phyloP scores from a whole-genome alignment of 2,797 vertebrate genomes.

The Dendrocincla tyrannina region DNA sequence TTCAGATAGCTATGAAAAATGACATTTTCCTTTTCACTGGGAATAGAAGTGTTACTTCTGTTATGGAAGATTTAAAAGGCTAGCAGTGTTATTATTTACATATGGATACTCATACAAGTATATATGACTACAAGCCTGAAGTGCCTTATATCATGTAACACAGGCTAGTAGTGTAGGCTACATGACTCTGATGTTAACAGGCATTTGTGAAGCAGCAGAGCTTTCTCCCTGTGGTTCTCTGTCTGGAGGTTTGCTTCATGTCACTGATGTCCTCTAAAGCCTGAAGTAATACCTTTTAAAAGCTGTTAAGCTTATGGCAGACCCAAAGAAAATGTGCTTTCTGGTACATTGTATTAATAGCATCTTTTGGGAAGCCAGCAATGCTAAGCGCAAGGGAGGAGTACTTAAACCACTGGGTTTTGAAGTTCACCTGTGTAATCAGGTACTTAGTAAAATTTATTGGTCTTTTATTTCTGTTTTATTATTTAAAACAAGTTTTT shows the following conservation, averaged over 20 bases:
- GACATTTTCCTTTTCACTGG: neutral
- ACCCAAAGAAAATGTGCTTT: neutral
- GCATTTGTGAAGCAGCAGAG: neutral
- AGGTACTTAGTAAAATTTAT: neutral
- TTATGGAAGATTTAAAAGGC: neutral
- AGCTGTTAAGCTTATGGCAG: neutral
- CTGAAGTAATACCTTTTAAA: neutral
- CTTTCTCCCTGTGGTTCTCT: neutral
- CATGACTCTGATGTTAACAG: rapidly evolving
- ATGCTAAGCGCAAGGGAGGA: neutral
- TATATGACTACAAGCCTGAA: neutral
- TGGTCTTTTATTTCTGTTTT: neutral
- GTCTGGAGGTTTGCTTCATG: neutral
- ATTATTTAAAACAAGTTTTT: neutral
- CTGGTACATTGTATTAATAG: neutral
- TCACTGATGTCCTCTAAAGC: neutral
- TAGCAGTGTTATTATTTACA: neutral
- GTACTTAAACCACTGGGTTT: neutral
- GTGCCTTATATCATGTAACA: neutral
- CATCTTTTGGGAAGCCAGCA: neutral
- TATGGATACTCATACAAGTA: too few species aligned
- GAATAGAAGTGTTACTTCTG: neutral
- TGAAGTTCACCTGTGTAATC: neutral
- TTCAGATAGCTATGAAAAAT: neutral
- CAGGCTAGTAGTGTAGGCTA: neutral